Conservation (phyloP, 2,113 vertebrate genomes). For the Hoplias malabaricus region DNA sequence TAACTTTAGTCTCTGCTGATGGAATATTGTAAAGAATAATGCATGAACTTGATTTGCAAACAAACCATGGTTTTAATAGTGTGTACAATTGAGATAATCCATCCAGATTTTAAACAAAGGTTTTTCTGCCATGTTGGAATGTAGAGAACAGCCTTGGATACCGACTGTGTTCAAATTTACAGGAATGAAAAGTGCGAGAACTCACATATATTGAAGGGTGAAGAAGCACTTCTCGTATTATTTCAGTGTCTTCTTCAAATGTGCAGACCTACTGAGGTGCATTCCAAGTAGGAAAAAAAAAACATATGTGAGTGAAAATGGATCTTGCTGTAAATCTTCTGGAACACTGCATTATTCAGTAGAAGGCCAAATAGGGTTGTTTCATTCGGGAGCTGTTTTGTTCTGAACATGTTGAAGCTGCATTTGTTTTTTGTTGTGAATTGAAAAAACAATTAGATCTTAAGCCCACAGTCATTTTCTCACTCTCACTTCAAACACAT, state of each 20-base stretch:
- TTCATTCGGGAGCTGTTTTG: too few species aligned
- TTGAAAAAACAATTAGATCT: too few species aligned
- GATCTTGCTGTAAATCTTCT: background rate
- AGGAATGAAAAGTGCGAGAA: background rate
- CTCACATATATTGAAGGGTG: background rate
- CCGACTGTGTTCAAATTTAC: constrained; percentile 7
- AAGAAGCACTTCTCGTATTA: background rate
- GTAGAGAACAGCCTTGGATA: background rate
- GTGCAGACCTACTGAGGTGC: background rate
- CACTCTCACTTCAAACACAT: too few species aligned
- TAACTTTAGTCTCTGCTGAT: too few species aligned
- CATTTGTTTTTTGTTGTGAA: too few species aligned
- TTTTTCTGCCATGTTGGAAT: background rate
- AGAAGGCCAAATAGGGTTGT: too few species aligned
- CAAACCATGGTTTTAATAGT: background rate
- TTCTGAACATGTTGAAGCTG: too few species aligned
- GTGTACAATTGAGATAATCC: too few species aligned
- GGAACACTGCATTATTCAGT: background rate
- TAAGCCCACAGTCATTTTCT: too few species aligned
- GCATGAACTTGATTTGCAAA: background rate
- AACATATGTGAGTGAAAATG: background rate
- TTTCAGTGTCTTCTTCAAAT: background rate
- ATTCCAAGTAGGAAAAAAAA: background rate
- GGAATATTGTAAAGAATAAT: too few species aligned
- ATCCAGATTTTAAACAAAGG: background rate